Evolutionary conservation across 2,797 vertebrate species (phyloP).

Genomic region (Urophycis tenuis): DNA sequence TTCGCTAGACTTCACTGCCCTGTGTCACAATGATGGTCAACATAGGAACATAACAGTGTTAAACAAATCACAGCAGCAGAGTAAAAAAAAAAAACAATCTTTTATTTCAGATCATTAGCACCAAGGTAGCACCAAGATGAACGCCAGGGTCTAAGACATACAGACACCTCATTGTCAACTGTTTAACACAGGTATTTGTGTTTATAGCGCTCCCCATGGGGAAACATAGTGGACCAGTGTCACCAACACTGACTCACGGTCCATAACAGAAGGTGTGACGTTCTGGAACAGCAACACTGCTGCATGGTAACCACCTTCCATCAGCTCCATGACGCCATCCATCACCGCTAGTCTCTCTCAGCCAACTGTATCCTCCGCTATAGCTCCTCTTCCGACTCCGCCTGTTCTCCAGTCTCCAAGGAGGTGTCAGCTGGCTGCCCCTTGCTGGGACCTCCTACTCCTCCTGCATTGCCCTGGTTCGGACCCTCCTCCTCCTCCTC

Average conservation of each 20-base stretch:
- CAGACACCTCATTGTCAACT: neutral
- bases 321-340: neutral
- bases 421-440: neutral
- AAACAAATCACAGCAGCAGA: neutral
- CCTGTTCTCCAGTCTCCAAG: neutral
- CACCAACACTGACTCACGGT: neutral
- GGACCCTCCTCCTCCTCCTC: neutral
- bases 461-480: too few relatives aligned
- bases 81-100: neutral
- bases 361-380: neutral
- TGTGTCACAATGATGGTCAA: too few relatives aligned
- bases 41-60: neutral
- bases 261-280: neutral
- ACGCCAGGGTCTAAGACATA: neutral
- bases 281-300: neutral
- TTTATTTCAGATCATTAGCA: constrained; percentile 1
- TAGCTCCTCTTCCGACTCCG: neutral
- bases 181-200: neutral
- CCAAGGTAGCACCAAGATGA: neutral
- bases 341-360: neutral
- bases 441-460: neutral
- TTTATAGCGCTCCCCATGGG: neutral
- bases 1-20: neutral
- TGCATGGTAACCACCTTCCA: neutral
- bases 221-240: too few relatives aligned